Conservation (phyloP, 2,113 vertebrate genomes). For the Lepus americanus region DNA sequence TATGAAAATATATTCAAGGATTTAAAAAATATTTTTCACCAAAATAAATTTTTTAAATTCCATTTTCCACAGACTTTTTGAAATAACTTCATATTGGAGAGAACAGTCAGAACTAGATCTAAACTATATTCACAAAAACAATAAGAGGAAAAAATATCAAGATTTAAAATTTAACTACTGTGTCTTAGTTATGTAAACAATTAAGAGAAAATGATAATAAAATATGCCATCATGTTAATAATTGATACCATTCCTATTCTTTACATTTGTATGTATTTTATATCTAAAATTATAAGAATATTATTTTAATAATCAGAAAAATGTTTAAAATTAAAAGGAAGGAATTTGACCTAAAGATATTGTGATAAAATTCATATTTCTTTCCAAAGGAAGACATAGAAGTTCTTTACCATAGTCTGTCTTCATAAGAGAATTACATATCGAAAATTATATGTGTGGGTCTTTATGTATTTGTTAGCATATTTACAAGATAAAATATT, state of each 20-base stretch:
- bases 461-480: background rate
- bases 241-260: background rate
- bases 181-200: conserved; percentile 1
- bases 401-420: background rate
- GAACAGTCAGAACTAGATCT: background rate
- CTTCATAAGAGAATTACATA: background rate
- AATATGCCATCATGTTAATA: background rate
- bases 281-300: background rate
- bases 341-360: background rate
- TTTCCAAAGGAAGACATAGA: background rate
- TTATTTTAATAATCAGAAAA: conserved; percentile 42
- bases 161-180: background rate
- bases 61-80: too few species aligned
- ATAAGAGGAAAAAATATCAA: conserved; percentile 12
- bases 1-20: too few species aligned
- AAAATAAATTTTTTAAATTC: too few species aligned
- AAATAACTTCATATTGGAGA: background rate
- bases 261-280: background rate
- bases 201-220: conserved; percentile 17
- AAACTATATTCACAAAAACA: conserved; percentile 44
- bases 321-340: conserved; percentile 30
- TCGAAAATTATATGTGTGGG: background rate
- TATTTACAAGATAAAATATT: background rate
- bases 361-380: background rate
- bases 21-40: too few species aligned